A percentile compares a stretch with the other conserved stretches of the same genome.
phyloP scores from a whole-genome alignment of 2,888 invertebrate genomes.

The Tanytarsus gracilentus region DNA sequence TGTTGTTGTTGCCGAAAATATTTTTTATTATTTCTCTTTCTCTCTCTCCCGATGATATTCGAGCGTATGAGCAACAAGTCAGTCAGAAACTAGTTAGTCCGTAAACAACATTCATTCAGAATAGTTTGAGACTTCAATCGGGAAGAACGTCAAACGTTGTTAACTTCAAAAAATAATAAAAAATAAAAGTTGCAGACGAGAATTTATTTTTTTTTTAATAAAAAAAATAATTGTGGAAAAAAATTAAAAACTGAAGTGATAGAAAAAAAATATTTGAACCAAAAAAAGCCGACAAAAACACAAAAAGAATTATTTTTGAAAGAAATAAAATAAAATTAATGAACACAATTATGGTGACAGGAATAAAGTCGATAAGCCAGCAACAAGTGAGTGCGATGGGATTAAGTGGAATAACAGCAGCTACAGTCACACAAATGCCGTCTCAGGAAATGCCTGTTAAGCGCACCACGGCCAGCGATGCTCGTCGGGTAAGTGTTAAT shows the following conservation, averaged over 20 bases:
- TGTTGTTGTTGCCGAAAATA: not conserved
- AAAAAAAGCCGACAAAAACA: not conserved
- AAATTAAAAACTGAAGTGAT: not conserved
- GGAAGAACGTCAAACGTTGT: slow-evolving; percentile 18
- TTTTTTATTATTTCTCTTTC: not conserved
- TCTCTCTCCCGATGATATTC: not conserved
- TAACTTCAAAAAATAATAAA: not conserved
- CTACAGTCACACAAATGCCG: slow-evolving; percentile 24
- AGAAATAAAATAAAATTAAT: not conserved
- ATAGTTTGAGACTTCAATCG: slow-evolving; percentile 28
- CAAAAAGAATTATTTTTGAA: not conserved
- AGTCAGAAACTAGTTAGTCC: slow-evolving; percentile 28
- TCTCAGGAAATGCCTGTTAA: slow-evolving; percentile 25
- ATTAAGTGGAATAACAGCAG: slow-evolving; percentile 29
- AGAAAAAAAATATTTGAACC: not conserved
- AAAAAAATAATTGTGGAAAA: too few relatives aligned
- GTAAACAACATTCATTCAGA: slow-evolving; percentile 29
- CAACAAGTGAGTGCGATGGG: slow-evolving; percentile 26
- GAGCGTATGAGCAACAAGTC: slow-evolving; percentile 27
- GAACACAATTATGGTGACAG: slow-evolving; percentile 26
- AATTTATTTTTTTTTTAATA: not conserved
- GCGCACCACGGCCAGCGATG: slow-evolving; percentile 25
- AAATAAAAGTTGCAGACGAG: not conserved
- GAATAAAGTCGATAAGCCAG: slow-evolving; percentile 26
- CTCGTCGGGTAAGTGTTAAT: slow-evolving; percentile 21